Percentiles rank a stretch among this genome's conserved stretches.
Conservation (phyloP, 2,113 vertebrate species). For the Cynocephalus volans region DNA sequence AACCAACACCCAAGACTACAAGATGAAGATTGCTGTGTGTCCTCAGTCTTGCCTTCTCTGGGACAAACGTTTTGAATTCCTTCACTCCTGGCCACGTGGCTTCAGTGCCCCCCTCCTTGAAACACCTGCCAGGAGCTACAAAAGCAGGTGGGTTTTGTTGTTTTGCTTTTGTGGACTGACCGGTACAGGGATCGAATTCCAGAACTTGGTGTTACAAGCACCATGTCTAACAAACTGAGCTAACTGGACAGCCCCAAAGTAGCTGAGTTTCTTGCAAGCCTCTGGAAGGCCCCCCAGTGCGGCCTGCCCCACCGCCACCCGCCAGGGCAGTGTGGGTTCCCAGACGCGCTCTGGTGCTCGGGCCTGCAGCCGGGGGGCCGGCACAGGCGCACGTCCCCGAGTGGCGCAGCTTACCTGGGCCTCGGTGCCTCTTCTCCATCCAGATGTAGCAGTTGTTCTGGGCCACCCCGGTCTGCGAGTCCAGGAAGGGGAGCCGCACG, state of each 20-base stretch:
- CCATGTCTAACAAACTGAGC: too few relatives aligned
- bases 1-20: not conserved
- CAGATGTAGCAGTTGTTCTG: slow-evolving; percentile 99
- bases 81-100: not conserved
- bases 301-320: not conserved
- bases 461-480: slow-evolving; percentile 97
- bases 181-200: too few relatives aligned
- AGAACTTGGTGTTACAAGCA: too few relatives aligned
- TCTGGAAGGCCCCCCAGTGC: not conserved
- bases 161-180: too few relatives aligned
- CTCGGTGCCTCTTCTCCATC: slow-evolving; percentile 99
- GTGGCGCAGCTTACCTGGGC: slow-evolving; percentile 92
- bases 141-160: not conserved
- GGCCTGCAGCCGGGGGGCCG: not conserved
- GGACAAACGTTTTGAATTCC: not conserved
- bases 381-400: fast-evolving
- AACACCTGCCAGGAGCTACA: not conserved
- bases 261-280: not conserved
- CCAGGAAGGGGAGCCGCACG: slow-evolving; percentile 97
- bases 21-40: not conserved
- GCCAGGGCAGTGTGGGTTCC: not conserved
- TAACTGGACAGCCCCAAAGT: too few relatives aligned
- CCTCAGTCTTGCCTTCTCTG: not conserved
- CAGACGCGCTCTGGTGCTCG: not conserved
- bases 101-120: not conserved